A percentile compares a stretch with the other conserved stretches of the same genome.
These are phyloP conservation scores for Diorhabda carinulata DNA, from an alignment of 1,140 invertebrate genomes.

Conservation along the genomic window DNA sequence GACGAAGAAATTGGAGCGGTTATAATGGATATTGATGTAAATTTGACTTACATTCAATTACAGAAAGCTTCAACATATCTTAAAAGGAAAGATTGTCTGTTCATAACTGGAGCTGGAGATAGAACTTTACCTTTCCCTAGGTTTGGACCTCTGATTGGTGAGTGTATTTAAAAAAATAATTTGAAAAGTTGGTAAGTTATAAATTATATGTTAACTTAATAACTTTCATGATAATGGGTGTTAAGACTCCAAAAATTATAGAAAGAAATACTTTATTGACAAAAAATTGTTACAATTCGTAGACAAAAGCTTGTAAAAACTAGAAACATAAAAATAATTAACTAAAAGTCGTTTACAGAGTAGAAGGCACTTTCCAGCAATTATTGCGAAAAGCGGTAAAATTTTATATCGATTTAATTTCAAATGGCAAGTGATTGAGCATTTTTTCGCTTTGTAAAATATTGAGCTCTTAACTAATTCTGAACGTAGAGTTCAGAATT, in stretches of 20 bases:
- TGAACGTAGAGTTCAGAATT: too few relatives aligned
- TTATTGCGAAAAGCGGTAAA: too few relatives aligned
- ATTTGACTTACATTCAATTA: slow-evolving; percentile 33
- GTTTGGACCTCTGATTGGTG: slow-evolving; percentile 4
- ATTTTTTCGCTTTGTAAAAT: too few relatives aligned
- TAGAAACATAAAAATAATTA: slow-evolving; percentile 1
- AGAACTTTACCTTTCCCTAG: slow-evolving; percentile 17
- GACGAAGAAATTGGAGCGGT: slow-evolving; percentile 38
- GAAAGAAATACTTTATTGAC: background rate
- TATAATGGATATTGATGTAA: slow-evolving; percentile 33
- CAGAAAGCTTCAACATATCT: slow-evolving; percentile 33
- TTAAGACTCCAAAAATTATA: background rate
- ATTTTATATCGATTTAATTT: too few relatives aligned
- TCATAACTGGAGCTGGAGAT: slow-evolving; percentile 35
- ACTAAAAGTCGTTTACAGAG: background rate
- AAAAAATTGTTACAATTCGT: too few relatives aligned
- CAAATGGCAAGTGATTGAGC: too few relatives aligned
- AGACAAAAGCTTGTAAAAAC: too few relatives aligned
- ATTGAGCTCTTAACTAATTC: too few relatives aligned
- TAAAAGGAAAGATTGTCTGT: slow-evolving; percentile 34
- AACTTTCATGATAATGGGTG: background rate
- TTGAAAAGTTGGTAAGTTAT: too few relatives aligned
- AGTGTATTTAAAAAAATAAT: background rate
- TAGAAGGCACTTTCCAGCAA: too few relatives aligned
- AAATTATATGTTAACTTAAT: too few relatives aligned